Conservation (phyloP, 2,888 invertebrate genomes). For the Heliconius ismenius region DNA sequence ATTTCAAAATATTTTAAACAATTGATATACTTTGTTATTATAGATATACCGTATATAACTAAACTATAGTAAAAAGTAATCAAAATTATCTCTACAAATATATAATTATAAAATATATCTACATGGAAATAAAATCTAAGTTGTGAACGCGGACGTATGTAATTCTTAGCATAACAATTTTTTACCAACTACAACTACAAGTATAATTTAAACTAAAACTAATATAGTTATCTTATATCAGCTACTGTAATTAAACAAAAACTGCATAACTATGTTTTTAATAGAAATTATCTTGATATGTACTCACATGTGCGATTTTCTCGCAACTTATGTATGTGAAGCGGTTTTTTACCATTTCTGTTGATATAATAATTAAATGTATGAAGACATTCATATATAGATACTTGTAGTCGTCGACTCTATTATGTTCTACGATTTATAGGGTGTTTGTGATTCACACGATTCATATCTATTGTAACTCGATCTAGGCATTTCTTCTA, state of each 20-base stretch:
- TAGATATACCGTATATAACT: too few relatives aligned
- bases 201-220: conserved; percentile 1
- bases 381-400: conserved; percentile 27
- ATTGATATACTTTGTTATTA: too few relatives aligned
- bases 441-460: conserved; percentile 43
- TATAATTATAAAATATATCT: neutral
- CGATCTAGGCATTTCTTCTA: conserved; percentile 42
- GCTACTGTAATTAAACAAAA: conserved; percentile 15
- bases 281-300: conserved; percentile 16
- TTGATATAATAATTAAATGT: conserved; percentile 36
- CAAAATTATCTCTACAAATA: neutral
- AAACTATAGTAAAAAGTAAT: neutral
- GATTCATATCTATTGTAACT: conserved; percentile 44
- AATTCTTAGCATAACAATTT: conserved; percentile 3
- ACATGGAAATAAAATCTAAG: neutral
- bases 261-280: neutral
- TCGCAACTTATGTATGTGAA: conserved; percentile 21
- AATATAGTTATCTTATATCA: conserved; percentile 14
- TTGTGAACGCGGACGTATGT: neutral
- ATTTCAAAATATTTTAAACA: neutral
- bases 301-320: conserved; percentile 4
- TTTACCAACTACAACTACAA: neutral
- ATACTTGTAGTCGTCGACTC: conserved; percentile 33
- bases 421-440: conserved; percentile 38
- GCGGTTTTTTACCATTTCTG: conserved; percentile 22